phyloP scores from a whole-genome alignment of 64 coral and sea anemone species.

The Cladopsammia gracilis region DNA sequence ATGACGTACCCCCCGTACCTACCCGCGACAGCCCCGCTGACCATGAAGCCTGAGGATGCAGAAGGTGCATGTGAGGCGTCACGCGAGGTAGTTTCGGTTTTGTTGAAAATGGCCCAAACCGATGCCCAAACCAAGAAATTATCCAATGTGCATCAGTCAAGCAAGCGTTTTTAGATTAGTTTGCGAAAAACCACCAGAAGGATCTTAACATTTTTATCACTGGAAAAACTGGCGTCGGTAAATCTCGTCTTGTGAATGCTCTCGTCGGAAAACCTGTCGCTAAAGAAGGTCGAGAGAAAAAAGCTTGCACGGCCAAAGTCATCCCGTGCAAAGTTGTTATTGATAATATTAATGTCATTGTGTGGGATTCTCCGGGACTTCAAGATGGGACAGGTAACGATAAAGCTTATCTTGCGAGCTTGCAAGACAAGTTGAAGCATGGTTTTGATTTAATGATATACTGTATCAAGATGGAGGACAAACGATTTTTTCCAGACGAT shows the following conservation, averaged over 20 bases:
- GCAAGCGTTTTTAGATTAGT: background rate
- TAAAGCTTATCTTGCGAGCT: background rate
- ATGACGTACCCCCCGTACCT: too few relatives aligned
- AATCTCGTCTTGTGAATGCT: slow-evolving; percentile 51
- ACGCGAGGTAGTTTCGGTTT: too few relatives aligned
- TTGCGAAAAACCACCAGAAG: background rate
- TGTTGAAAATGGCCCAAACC: too few relatives aligned
- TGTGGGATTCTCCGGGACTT: slow-evolving; percentile 37
- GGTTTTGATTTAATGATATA: too few relatives aligned
- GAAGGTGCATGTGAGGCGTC: too few relatives aligned
- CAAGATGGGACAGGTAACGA: background rate
- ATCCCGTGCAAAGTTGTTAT: background rate
- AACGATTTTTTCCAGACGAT: background rate
- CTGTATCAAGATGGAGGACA: too few relatives aligned
- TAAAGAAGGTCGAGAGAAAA: background rate
- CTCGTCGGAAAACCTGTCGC: slow-evolving; percentile 25
- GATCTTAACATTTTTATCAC: slow-evolving; percentile 22
- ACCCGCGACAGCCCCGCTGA: too few relatives aligned
- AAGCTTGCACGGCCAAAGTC: background rate
- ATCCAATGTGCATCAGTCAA: background rate
- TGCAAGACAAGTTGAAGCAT: background rate
- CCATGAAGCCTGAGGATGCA: too few relatives aligned
- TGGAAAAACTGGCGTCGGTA: slow-evolving; percentile 57
- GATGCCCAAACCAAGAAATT: too few relatives aligned
- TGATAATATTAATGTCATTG: background rate